A percentile compares a stretch with the other conserved stretches of the same genome.
These are phyloP conservation scores for Harpagifer antarcticus DNA, from an alignment of 2,797 vertebrate genomes.

Conservation along the genomic window DNA sequence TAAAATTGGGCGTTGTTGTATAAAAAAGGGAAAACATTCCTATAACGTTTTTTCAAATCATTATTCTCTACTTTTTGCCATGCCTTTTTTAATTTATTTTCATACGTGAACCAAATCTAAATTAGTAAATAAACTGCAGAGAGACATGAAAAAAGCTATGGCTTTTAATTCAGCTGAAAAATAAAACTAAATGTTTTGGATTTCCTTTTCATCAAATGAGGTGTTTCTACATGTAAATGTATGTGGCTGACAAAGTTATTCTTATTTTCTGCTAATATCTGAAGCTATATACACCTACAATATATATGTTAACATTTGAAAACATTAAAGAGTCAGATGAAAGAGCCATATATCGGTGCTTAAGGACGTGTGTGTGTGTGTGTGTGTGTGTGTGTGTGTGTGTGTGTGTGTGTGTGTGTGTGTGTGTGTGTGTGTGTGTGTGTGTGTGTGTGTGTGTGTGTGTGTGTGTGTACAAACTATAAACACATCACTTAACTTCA, in stretches of 20 bases:
- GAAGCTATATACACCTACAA: not conserved
- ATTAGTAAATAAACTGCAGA: slow-evolving; percentile 15
- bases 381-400: slow-evolving; percentile 3
- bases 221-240: not conserved
- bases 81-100: not conserved
- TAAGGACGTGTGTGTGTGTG: not conserved
- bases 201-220: not conserved
- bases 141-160: not conserved
- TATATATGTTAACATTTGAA: not conserved
- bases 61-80: no score
- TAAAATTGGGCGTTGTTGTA: not conserved
- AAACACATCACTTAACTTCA: slow-evolving; percentile 44
- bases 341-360: not conserved
- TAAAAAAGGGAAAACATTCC: not conserved
- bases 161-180: slow-evolving; percentile 2
- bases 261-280: not conserved
- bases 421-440: slow-evolving; percentile 1
- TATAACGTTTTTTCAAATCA: not conserved
- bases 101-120: not conserved
- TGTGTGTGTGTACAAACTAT: not conserved
- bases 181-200: slow-evolving; percentile 2
- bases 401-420: not conserved
- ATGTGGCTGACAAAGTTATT: not conserved
- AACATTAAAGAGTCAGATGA: not conserved
- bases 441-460: not conserved